Conservation (phyloP, 2,797 vertebrate species). For the Bovichtus variegatus region DNA sequence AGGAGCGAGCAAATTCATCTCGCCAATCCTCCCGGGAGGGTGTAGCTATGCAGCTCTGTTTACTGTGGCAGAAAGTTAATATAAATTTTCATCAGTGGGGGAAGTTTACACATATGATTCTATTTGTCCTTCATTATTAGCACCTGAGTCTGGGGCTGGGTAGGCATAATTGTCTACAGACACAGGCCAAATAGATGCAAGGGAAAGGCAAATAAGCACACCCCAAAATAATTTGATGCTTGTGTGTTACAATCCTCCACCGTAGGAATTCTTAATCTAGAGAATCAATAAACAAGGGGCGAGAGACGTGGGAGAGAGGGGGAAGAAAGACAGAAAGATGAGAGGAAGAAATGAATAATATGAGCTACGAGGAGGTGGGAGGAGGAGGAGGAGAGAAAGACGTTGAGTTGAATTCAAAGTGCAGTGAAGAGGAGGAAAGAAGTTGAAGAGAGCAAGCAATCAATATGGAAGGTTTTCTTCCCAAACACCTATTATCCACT, state of each 20-base stretch:
- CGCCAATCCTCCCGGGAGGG: conserved; percentile 95
- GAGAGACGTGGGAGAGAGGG: conserved; percentile 76
- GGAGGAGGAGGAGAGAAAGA: conserved; percentile 47
- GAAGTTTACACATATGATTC: conserved; percentile 99
- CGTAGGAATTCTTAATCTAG: conserved; percentile 99
- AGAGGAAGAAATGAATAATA: conserved; percentile 75
- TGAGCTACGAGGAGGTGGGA: conserved; percentile 77
- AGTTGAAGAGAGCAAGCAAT: conserved; percentile 32
- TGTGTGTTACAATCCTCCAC: conserved; percentile 99
- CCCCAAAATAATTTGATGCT: conserved; percentile 99
- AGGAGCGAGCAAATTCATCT: conserved; percentile 99
- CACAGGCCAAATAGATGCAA: conserved; percentile 99
- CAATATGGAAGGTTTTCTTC: conserved; percentile 43
- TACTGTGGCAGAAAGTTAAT: conserved; percentile 99
- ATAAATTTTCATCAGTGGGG: conserved; percentile 99
- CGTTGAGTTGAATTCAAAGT: conserved; percentile 50
- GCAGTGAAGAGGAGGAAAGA: conserved; percentile 27
- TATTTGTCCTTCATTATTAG: conserved; percentile 99
- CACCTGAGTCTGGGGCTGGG: conserved; percentile 99
- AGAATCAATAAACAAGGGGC: conserved; percentile 99
- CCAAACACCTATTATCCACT: conserved; percentile 27
- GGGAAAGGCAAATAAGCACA: conserved; percentile 99
- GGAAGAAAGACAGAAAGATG: conserved; percentile 45
- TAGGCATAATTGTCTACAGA: conserved; percentile 99
- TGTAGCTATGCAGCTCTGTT: conserved; percentile 99